Evolutionary conservation across 2,888 invertebrate species (phyloP), one percentile per base, ranked within the genome.

Genomic region (Oscheius sp.): DNA sequence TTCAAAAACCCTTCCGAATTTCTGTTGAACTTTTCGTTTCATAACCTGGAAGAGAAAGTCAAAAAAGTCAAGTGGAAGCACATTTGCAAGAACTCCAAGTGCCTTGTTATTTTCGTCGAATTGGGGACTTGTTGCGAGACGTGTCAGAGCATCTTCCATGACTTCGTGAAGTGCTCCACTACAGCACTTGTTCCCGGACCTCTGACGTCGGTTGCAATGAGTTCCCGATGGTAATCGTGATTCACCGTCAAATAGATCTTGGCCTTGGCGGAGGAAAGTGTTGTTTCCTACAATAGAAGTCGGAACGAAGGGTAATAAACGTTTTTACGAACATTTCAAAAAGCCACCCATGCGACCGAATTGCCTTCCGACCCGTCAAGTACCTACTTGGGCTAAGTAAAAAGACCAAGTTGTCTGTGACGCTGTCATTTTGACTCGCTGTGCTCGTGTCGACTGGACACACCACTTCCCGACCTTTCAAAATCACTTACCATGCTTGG

Each of bases 131-230:
- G 76, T 74, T 27, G 73, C 65, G 68, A 74, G 61, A 15, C 69
- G 66, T 34, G 65, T 27, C 61, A 76, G 69, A 12, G 73, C 74
- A 64, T 74, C 73, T 3, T 71, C 58, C 74, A 76, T 76, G 2
- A 74, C 70, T n/a, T 72, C 69, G 45, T 74, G 72, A 12, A 76
- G 50, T 55, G 66, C 23, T 39, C 71, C 71, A 55, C 72, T 69
- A 48, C 76, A 76, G 63, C 76, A 76, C 65, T 69, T 73, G 46
- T 74, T 76, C 2, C 76, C 76, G 8, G 34, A 33, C n/a, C 20
- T n/a, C 2, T 33, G 15, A 15, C 25, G 34, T 17, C 37, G 33
- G 71, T 46, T 12, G 65, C 46, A 55, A 25, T 55, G 25, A 5
- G 55, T 33, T 10, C 33, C 31, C 3, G 23, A 15, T 27, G 61